Percentiles rank a stretch among this genome's conserved stretches.
These are phyloP conservation scores for Apis dorsata DNA, from an alignment of 1,140 invertebrate species.

Conservation along the genomic window DNA sequence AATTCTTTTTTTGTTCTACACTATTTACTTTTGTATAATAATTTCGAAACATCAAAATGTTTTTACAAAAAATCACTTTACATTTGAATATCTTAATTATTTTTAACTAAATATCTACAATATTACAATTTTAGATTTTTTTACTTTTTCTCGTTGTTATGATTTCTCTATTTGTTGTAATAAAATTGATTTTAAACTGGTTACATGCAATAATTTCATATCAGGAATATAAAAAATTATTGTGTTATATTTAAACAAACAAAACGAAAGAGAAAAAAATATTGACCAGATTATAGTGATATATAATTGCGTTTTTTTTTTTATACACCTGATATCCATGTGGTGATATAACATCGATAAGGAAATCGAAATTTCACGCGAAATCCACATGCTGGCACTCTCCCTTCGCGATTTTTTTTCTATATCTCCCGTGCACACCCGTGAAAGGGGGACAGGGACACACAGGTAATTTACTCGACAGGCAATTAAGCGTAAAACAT, in stretches of 20 bases:
- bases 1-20: too few relatives aligned
- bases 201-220: conserved; percentile 22
- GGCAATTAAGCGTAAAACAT: conserved; percentile 45
- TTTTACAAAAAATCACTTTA: too few relatives aligned
- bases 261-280: not conserved
- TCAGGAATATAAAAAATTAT: not conserved
- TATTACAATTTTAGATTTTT: not conserved
- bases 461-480: conserved; percentile 24
- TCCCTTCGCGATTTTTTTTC: conserved; percentile 14
- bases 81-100: too few relatives aligned
- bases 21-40: too few relatives aligned
- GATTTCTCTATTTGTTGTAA: not conserved
- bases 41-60: too few relatives aligned
- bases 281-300: not conserved
- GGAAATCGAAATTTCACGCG: conserved; percentile 3
- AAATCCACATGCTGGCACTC: conserved; percentile 4
- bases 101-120: not conserved
- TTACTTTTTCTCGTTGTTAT: not conserved
- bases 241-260: not conserved
- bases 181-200: not conserved
- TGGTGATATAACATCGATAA: not conserved
- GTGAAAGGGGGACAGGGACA: not conserved
- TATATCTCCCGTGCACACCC: not conserved
- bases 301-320: not conserved
- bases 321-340: not conserved